Conservation (phyloP, 2,888 invertebrate genomes). For the Agrotis puta region DNA sequence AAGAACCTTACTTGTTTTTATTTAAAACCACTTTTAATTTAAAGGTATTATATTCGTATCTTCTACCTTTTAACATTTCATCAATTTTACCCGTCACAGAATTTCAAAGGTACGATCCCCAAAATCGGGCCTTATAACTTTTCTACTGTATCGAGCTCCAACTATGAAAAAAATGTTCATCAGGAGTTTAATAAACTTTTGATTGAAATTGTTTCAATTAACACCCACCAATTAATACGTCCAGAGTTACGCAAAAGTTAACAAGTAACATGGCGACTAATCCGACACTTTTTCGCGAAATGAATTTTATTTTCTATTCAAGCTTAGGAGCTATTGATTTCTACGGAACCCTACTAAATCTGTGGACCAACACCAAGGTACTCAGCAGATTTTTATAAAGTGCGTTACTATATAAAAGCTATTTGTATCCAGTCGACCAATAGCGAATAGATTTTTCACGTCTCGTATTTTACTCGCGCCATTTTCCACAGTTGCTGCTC, state of each 20-base stretch:
- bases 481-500: constrained; percentile 54
- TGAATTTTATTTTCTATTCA: constrained; percentile 28
- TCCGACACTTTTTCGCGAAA: constrained; percentile 4
- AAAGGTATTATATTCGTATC: too few species aligned
- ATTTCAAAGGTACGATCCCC: constrained; percentile 13
- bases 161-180: constrained; percentile 7
- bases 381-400: constrained; percentile 44
- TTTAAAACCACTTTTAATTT: too few species aligned
- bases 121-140: constrained; percentile 32
- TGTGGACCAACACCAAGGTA: constrained; percentile 27
- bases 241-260: constrained; percentile 5
- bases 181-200: constrained; percentile 24
- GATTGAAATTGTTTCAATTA: constrained; percentile 44
- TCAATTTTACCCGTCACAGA: background rate
- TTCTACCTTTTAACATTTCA: background rate
- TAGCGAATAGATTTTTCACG: constrained; percentile 59
- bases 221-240: constrained; percentile 21
- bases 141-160: constrained; percentile 9
- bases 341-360: constrained; percentile 17
- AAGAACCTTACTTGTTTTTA: too few species aligned
- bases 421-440: constrained; percentile 62
- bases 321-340: constrained; percentile 24
- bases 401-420: constrained; percentile 49
- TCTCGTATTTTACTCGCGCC: constrained; percentile 50
- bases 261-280: constrained; percentile 4